Base-by-base conservation (phyloP, 1,140 invertebrate genomes). In the Zophobas atratus region DNA sequence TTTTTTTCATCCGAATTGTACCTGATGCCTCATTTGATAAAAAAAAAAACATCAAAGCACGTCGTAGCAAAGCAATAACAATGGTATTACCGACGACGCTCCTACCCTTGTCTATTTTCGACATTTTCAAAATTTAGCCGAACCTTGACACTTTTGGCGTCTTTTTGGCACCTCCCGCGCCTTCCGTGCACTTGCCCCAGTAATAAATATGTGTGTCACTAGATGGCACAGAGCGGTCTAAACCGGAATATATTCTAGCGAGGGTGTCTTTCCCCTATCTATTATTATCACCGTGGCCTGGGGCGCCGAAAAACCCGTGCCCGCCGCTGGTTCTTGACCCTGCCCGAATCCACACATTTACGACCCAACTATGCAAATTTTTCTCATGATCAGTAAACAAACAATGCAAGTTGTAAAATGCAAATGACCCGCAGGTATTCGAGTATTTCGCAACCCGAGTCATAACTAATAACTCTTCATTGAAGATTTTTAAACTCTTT, bases 381-480 rank as follows among this genome's bases (percentile, higher is more conserved):
- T 46, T 35, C 36, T 56, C 39, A 55, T 73, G 55, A 60, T 60
- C 41, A 43, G 43, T 46, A 56, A 60, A 56, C 56, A 56, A 75
- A 74, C 51, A 57, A 57, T 75, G 72, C 56, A 43, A 75, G 71
- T 56, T n/a, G 71, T 75, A 60, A 72, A 67, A 75, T 57, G 72
- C 72, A 75, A 75, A 75, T 75, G 35, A 75, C 36, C 46, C 20
- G 5, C 34, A 57, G 34, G 55, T 46, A 41, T 46, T 56, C 56
- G 38, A 20, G 53, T 43, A 46, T 38, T 53, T 75, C 55, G 34
- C 43, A 73, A 82, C 78, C 79, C 81, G 77, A 77, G 81, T 79
- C 81, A 81, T 84, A 81, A 83, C 81, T 83, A 82, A 81, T 81
- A 81, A 81, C 83, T 77, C 75, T 83, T 82, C 82, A 83, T 82